These are phyloP conservation scores for Bombyx huttoni DNA, from an alignment of 2,888 invertebrate genomes.

Conservation along the genomic window DNA sequence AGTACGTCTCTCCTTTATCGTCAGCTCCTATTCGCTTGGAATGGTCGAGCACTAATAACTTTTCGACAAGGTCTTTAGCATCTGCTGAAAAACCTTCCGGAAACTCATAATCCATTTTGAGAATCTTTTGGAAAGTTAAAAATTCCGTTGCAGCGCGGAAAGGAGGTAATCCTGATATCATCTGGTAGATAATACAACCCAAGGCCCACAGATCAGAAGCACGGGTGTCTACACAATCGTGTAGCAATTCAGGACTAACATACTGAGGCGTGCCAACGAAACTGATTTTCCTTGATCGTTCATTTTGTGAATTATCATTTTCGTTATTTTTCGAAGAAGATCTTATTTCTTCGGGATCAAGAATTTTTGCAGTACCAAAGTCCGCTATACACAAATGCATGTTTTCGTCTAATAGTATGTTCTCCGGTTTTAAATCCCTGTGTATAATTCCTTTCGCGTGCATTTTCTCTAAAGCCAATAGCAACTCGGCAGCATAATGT, in stretches of 20 bases:
- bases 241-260: conserved; percentile 96
- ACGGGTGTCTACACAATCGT: conserved; percentile 80
- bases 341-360: conserved; percentile 56
- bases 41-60: conserved; percentile 87
- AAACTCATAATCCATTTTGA: conserved; percentile 90
- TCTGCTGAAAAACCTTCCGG: conserved; percentile 90
- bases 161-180: conserved; percentile 93
- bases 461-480: conserved; percentile 92
- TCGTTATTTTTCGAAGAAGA: conserved; percentile 25
- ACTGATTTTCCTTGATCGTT: conserved; percentile 78
- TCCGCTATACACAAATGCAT: conserved; percentile 98
- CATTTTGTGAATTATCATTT: conserved; percentile 41
- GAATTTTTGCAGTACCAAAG: conserved; percentile 95
- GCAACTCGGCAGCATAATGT: conserved; percentile 95
- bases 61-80: conserved; percentile 90
- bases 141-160: conserved; percentile 95
- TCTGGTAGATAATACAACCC: conserved; percentile 97
- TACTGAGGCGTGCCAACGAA: conserved; percentile 99
- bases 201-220: conserved; percentile 97
- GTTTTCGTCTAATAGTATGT: conserved; percentile 93
- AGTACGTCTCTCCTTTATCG: conserved; percentile 80
- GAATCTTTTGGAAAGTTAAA: conserved; percentile 95
- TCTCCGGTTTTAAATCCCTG: conserved; percentile 97
- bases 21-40: conserved; percentile 84
- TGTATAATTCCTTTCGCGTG: conserved; percentile 92